Base-by-base conservation (phyloP, 2,888 invertebrate genomes). In the Phalangium opilio region DNA sequence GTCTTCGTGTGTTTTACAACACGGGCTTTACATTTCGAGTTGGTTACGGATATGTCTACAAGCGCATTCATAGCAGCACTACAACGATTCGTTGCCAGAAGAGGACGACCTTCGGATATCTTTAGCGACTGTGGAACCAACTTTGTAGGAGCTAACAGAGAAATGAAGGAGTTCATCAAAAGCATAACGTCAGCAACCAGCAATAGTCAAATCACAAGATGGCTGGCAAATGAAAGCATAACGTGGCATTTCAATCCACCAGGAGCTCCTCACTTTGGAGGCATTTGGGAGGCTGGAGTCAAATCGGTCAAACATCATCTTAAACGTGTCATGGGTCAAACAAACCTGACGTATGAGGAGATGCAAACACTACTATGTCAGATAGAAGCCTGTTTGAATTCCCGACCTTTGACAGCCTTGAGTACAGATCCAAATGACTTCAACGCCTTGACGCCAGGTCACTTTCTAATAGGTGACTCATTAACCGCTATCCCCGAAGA, bases 301-400 rank as follows among this genome's bases (percentile, higher is more conserved):
- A 49, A 53, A 20, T 50, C 51, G 0, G 40, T 49, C 2, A 56
- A 58, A 43, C 20, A 36, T 34, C 50, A 4, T 36, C 36, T 55
- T 5, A 48, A 43, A 19, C 50, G 56, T 7, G 51, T 60, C 1
- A 41, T 63, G 3, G 59, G 60, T 0, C 50, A 56, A 2, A 19
- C 52, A 12, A 53, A 42, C 3, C 38, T 59, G 2, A 63, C 60
- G 0, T 61, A 51, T 41, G 61, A 64, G 45, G 62, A 66, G 42
- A 47, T 63, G 10, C 44, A 51, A 12, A 64, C 62, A 2, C 12
- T 61, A 3, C 15, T 61, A 14, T 55, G 55, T n/a, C 56, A 60
- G 48, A 58, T 61, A 27, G 61, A 62, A 44, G 59, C 54, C 0
- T 52, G 60, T 7, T 45, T 62, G 4, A 63, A 62, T 47, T 59